These are phyloP conservation scores for Pachyrhynchus sulphureomaculatus DNA, from an alignment of 1,140 invertebrate genomes.

Conservation along the genomic window DNA sequence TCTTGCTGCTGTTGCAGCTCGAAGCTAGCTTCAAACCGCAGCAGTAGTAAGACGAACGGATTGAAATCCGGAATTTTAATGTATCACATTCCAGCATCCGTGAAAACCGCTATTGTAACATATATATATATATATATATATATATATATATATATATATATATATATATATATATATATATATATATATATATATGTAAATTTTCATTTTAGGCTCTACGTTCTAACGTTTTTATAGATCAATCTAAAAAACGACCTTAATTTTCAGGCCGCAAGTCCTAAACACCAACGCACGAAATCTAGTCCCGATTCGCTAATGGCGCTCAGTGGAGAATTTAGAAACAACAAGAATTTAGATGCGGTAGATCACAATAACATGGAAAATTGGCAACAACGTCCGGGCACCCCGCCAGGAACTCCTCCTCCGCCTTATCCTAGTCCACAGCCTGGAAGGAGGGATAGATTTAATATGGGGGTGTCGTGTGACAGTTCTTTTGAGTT, in stretches of 20 bases:
- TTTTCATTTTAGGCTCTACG: not conserved
- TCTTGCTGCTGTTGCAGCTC: too few species aligned
- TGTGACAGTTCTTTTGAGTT: slow-evolving; percentile 15
- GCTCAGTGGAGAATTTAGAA: slow-evolving; percentile 52
- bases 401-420: slow-evolving; percentile 80
- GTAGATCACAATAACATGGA: slow-evolving; percentile 56
- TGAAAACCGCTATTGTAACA: too few species aligned
- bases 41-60: too few species aligned
- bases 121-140: not conserved
- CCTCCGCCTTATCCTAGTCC: slow-evolving; percentile 73
- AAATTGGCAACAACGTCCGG: slow-evolving; percentile 45
- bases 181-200: not conserved
- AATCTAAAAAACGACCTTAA: not conserved
- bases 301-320: slow-evolving; percentile 65
- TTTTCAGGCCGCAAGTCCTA: slow-evolving; percentile 47
- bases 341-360: slow-evolving; percentile 48
- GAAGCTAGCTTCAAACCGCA: too few species aligned
- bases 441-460: not conserved
- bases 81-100: too few species aligned
- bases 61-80: too few species aligned
- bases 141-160: not conserved
- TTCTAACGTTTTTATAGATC: not conserved
- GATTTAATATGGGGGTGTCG: not conserved
- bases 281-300: slow-evolving; percentile 70
- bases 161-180: not conserved